Conservation (phyloP, 2,113 vertebrate species). For the Telmatochromis bifrenatus region DNA sequence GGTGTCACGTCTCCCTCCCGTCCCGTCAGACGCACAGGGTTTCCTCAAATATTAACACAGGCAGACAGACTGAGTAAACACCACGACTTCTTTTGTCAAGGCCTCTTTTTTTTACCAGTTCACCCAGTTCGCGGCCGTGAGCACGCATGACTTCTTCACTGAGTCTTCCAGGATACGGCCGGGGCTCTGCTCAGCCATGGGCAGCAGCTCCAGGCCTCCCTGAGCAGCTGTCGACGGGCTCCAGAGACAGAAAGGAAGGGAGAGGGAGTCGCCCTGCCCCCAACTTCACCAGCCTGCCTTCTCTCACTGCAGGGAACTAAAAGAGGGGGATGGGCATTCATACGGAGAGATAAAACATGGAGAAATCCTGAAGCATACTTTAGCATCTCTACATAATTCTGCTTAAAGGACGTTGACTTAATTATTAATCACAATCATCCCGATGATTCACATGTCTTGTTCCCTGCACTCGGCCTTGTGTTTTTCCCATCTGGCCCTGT, state of each 20-base stretch:
- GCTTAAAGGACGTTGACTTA: not conserved
- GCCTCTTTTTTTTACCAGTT: not conserved
- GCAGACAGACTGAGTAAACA: constrained; percentile 59
- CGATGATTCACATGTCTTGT: not conserved
- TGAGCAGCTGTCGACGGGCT: constrained; percentile 62
- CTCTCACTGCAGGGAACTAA: constrained; percentile 24
- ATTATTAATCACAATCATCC: not conserved
- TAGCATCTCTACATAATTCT: not conserved
- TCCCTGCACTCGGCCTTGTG: not conserved
- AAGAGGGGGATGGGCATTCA: constrained; percentile 48
- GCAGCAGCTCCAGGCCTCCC: constrained; percentile 48
- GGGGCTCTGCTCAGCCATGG: not conserved
- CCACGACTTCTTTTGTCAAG: constrained; percentile 2
- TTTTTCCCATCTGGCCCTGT: not conserved
- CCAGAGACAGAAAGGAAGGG: constrained; percentile 16
- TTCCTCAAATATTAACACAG: constrained; percentile 57
- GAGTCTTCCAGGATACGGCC: constrained; percentile 39
- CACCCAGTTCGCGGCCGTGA: not conserved
- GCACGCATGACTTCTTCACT: not conserved
- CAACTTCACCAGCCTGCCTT: constrained; percentile 45
- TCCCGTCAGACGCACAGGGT: not conserved
- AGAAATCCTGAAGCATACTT: not conserved
- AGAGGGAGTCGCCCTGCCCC: constrained; percentile 56
- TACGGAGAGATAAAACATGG: not conserved
- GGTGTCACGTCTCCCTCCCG: not conserved